Conservation (phyloP, 2,888 invertebrate genomes). For the Xanthorhoe spadicearia region DNA sequence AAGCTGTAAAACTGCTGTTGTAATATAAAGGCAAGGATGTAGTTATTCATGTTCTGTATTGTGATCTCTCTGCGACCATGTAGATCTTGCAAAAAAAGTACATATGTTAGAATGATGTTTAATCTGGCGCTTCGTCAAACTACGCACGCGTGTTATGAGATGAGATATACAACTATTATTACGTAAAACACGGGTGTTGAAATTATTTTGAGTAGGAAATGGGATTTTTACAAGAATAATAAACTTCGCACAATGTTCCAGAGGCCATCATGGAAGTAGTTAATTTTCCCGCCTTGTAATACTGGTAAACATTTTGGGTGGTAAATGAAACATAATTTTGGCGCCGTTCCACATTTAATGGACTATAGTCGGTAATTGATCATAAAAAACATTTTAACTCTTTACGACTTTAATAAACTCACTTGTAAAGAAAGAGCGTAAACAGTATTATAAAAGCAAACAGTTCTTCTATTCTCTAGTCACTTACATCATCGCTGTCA, state of each 20-base stretch:
- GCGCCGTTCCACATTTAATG: slow-evolving; percentile 51
- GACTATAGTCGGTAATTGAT: slow-evolving; percentile 49
- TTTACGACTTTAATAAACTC: slow-evolving; percentile 40
- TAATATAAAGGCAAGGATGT: neutral
- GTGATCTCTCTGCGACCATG: neutral
- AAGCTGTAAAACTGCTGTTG: neutral
- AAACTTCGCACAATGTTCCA: slow-evolving; percentile 20
- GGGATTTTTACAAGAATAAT: slow-evolving; percentile 24
- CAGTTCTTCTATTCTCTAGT: slow-evolving; percentile 17
- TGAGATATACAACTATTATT: slow-evolving; percentile 11
- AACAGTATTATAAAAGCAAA: slow-evolving; percentile 38
- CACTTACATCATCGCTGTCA: slow-evolving; percentile 19
- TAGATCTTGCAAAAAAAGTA: neutral
- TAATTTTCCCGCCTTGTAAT: slow-evolving; percentile 32
- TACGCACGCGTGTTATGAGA: slow-evolving; percentile 22
- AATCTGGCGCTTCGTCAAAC: slow-evolving; percentile 16
- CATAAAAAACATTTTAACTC: slow-evolving; percentile 46
- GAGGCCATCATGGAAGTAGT: slow-evolving; percentile 24
- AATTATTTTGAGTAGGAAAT: slow-evolving; percentile 19
- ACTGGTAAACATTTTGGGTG: slow-evolving; percentile 40
- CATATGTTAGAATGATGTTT: slow-evolving; percentile 7
- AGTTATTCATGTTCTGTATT: slow-evolving; percentile 7
- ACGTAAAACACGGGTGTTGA: slow-evolving; percentile 20
- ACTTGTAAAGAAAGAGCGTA: slow-evolving; percentile 39
- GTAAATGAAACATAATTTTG: slow-evolving; percentile 44